Percentiles rank a stretch among this genome's conserved stretches.
Evolutionary conservation across 2,888 invertebrate species (phyloP).

Genomic region (Eupithecia centaureata): DNA sequence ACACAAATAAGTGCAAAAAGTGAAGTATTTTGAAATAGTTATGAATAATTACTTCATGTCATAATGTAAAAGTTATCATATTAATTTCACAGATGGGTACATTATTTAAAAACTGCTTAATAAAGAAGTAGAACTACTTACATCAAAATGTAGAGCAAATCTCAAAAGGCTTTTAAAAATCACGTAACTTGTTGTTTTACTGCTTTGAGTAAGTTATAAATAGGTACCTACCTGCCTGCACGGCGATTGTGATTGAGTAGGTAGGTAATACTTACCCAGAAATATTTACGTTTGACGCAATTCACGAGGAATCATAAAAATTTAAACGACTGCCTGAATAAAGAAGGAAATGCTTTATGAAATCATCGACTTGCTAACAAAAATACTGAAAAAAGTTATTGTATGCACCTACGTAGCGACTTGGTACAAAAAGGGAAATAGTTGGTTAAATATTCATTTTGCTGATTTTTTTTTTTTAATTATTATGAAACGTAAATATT

Average conservation of each 20-base stretch:
- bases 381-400: not conserved
- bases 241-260: not conserved
- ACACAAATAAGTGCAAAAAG: not conserved
- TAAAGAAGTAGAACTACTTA: not conserved
- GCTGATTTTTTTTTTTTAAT: too few relatives aligned
- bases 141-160: conserved; percentile 34
- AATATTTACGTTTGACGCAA: conserved; percentile 19
- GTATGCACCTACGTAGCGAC: too few relatives aligned
- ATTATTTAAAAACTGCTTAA: not conserved
- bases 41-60: not conserved
- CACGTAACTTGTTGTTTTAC: conserved; percentile 35
- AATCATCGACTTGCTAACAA: not conserved
- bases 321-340: not conserved
- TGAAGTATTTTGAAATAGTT: not conserved
- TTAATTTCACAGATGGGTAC: not conserved
- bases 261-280: conserved; percentile 5
- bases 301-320: not conserved
- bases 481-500: too few relatives aligned
- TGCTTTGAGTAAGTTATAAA: conserved; percentile 24
- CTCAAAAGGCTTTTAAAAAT: conserved; percentile 39
- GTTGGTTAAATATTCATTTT: too few relatives aligned
- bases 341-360: conserved; percentile 1
- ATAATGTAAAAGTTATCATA: not conserved
- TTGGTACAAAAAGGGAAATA: too few relatives aligned
- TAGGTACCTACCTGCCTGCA: not conserved